phyloP scores from a whole-genome alignment of 53 echinoderm and acorn worm species.

The Zoroaster sp. region DNA sequence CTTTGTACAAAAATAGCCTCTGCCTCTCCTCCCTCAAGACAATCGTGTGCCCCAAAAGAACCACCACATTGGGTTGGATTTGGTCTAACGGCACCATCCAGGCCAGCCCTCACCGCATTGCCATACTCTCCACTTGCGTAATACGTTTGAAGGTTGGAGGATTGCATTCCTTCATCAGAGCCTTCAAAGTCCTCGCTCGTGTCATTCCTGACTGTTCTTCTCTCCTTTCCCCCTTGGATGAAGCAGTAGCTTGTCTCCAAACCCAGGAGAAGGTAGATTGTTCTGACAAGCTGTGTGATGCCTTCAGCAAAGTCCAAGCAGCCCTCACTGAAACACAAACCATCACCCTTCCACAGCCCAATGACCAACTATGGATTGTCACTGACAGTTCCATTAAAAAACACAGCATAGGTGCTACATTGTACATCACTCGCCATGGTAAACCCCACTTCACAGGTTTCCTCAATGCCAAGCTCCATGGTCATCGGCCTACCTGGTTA shows the following conservation, averaged over 20 bases:
- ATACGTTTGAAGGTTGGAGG: slow-evolving; percentile 31
- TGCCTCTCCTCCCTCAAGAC: slow-evolving; percentile 51
- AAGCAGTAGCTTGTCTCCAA: too few species aligned
- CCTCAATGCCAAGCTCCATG: slow-evolving; percentile 41
- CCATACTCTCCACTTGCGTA: slow-evolving; percentile 23
- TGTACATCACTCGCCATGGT: too few species aligned
- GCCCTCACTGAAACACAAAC: too few species aligned
- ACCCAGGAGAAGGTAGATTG: too few species aligned
- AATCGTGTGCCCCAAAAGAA: slow-evolving; percentile 49
- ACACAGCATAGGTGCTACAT: too few species aligned
- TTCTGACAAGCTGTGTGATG: too few species aligned
- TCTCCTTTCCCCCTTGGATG: slow-evolving; percentile 31
- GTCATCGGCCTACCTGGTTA: slow-evolving; percentile 34
- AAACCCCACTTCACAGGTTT: too few species aligned
- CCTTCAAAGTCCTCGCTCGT: slow-evolving; percentile 51
- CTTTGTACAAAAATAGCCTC: not conserved
- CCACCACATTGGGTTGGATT: slow-evolving; percentile 60
- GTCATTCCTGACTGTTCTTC: slow-evolving; percentile 41
- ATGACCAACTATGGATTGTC: too few species aligned
- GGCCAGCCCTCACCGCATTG: slow-evolving; percentile 57
- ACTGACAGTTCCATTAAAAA: too few species aligned
- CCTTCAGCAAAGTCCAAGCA: too few species aligned
- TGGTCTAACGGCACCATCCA: slow-evolving; percentile 35
- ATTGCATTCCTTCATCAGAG: slow-evolving; percentile 64
- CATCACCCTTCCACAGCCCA: too few species aligned